These are phyloP conservation scores for Thamnaconus septentrionalis DNA, from an alignment of 2,113 vertebrate genomes.

Conservation along the genomic window DNA sequence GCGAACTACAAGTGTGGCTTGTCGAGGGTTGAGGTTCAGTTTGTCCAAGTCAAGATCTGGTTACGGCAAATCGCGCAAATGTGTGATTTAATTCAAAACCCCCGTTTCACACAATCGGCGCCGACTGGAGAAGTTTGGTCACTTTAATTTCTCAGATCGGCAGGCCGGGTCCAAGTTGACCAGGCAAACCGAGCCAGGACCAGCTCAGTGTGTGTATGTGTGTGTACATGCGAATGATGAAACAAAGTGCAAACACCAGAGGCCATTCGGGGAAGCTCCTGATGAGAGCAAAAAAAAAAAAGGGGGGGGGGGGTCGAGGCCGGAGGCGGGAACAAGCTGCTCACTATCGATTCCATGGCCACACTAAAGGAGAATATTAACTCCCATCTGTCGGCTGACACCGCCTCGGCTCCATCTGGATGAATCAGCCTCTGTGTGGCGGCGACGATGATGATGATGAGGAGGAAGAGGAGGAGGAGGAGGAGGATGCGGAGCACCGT, in stretches of 20 bases:
- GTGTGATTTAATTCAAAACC: too few relatives aligned
- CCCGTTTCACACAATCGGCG: too few relatives aligned
- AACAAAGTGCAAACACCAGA: constrained; percentile 43
- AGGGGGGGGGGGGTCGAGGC: background rate
- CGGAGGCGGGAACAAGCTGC: background rate
- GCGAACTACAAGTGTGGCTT: background rate
- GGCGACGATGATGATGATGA: background rate
- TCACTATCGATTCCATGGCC: constrained; percentile 3
- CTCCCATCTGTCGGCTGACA: constrained; percentile 32
- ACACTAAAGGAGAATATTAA: constrained; percentile 29
- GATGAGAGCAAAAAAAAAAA: constrained; percentile 5
- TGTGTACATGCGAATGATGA: constrained; percentile 28
- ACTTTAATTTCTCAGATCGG: too few relatives aligned
- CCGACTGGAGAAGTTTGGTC: too few relatives aligned
- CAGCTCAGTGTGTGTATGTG: background rate
- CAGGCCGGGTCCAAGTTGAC: too few relatives aligned
- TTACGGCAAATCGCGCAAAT: too few relatives aligned
- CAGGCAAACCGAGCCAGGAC: background rate
- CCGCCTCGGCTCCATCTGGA: constrained; percentile 20
- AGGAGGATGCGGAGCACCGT: background rate
- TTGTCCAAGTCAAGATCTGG: too few relatives aligned
- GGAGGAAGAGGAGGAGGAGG: background rate
- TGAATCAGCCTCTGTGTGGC: constrained; percentile 15
- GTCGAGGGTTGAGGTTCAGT: too few relatives aligned
- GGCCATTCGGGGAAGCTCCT: constrained; percentile 39